Percentiles rank a stretch among this genome's conserved stretches.
phyloP scores from a whole-genome alignment of 1,140 invertebrate species.

The Musca vetustissima region DNA sequence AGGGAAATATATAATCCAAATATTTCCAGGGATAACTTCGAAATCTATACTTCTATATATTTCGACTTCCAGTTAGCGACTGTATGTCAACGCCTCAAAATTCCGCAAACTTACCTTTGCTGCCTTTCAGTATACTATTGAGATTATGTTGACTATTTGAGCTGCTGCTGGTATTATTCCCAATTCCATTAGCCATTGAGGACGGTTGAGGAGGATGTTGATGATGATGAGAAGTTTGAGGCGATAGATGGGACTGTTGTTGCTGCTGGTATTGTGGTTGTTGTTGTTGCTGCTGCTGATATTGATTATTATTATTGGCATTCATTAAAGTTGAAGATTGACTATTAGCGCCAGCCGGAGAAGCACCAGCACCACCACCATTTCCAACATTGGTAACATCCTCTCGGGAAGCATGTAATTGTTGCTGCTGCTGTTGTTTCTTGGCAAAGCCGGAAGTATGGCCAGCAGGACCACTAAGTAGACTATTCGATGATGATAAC shows the following conservation, averaged over 20 bases:
- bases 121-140: conserved; percentile 27
- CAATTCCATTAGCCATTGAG: conserved; percentile 35
- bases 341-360: conserved; percentile 33
- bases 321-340: conserved; percentile 38
- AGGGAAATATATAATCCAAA: too few species aligned
- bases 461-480: conserved; percentile 31
- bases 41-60: too few species aligned
- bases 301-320: conserved; percentile 31
- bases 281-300: conserved; percentile 29
- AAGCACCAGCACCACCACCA: conserved; percentile 31
- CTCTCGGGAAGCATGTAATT: conserved; percentile 41
- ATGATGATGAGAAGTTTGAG: conserved; percentile 10
- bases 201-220: not conserved
- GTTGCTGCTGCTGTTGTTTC: conserved; percentile 31
- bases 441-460: conserved; percentile 22
- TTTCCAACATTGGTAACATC: conserved; percentile 45
- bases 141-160: conserved; percentile 13
- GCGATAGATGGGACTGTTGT: not conserved
- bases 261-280: conserved; percentile 20
- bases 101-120: conserved; percentile 30
- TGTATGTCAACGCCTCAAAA: too few species aligned
- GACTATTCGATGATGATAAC: conserved; percentile 24
- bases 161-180: not conserved
- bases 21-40: too few species aligned
- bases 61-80: too few species aligned